Conservation (phyloP, 2,888 invertebrate species). For the Eupithecia subfuscata region DNA sequence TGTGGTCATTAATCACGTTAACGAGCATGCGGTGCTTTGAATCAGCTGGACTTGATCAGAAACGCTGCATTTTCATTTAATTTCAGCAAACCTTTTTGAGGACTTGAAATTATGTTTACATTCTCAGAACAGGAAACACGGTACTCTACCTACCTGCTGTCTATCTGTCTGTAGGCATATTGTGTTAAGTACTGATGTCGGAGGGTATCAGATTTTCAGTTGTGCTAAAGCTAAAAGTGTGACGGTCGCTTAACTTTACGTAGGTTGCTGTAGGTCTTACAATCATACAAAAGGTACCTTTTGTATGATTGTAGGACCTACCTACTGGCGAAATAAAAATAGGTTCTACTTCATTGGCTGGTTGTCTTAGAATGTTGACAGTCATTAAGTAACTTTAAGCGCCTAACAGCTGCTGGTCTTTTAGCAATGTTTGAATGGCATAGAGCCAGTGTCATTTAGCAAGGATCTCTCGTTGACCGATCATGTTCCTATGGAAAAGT, state of each 20-base stretch:
- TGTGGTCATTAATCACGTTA: constrained; percentile 73
- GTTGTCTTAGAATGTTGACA: too few species aligned
- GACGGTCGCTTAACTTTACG: too few species aligned
- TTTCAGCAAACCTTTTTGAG: constrained; percentile 5
- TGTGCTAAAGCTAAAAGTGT: too few species aligned
- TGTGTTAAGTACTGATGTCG: too few species aligned
- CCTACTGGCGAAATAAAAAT: too few species aligned
- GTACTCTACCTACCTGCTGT: background rate
- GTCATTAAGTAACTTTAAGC: too few species aligned
- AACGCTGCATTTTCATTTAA: constrained; percentile 32
- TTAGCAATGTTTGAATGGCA: background rate
- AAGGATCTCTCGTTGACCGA: background rate
- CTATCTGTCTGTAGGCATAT: background rate
- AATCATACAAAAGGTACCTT: too few species aligned
- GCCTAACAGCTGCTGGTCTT: too few species aligned
- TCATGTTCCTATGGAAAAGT: too few species aligned
- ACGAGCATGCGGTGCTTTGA: constrained; percentile 55
- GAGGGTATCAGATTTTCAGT: background rate
- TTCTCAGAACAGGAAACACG: background rate
- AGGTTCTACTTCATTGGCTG: too few species aligned
- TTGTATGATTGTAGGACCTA: too few species aligned
- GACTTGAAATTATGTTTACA: background rate
- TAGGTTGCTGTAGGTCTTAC: too few species aligned
- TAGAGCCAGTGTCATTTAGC: background rate
- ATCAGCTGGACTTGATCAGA: constrained; percentile 48